A percentile compares a stretch with the other conserved stretches of the same genome.
Evolutionary conservation across 2,797 vertebrate species (phyloP).

Genomic region (Gymnothorax javanicus): DNA sequence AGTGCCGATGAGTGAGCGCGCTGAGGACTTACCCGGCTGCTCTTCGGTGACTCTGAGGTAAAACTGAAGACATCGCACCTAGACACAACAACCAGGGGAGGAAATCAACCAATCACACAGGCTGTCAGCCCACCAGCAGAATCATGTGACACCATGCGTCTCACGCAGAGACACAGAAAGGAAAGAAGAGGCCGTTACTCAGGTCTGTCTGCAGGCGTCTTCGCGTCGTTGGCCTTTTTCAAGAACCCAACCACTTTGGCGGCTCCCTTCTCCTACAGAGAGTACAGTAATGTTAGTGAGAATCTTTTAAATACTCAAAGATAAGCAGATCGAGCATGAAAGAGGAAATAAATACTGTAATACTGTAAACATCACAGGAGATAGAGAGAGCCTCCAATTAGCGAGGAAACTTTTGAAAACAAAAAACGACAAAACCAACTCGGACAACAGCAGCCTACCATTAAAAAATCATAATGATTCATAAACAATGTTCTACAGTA

Average conservation of each 20-base stretch:
- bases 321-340: not conserved
- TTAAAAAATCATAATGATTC: not conserved
- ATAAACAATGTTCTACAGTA: not conserved
- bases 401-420: too few species aligned
- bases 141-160: too few species aligned
- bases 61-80: constrained; percentile 84
- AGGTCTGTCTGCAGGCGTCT: constrained; percentile 22
- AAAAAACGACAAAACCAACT: too few species aligned
- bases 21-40: constrained; percentile 72
- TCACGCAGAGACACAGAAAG: not conserved
- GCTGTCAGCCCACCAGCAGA: not conserved
- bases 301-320: not conserved
- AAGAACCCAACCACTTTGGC: constrained; percentile 29
- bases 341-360: not conserved
- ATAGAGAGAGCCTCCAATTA: not conserved
- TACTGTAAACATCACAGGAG: not conserved
- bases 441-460: too few species aligned
- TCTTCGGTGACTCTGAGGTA: constrained; percentile 69
- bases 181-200: constrained; percentile 53
- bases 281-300: not conserved
- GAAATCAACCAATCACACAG: constrained; percentile 28
- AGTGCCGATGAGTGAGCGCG: not conserved
- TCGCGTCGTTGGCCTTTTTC: constrained; percentile 50
- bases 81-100: constrained; percentile 18
- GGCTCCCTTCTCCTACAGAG: constrained; percentile 46